phyloP scores from a whole-genome alignment of 2,888 invertebrate genomes.

The Eugnorisma glareosa region DNA sequence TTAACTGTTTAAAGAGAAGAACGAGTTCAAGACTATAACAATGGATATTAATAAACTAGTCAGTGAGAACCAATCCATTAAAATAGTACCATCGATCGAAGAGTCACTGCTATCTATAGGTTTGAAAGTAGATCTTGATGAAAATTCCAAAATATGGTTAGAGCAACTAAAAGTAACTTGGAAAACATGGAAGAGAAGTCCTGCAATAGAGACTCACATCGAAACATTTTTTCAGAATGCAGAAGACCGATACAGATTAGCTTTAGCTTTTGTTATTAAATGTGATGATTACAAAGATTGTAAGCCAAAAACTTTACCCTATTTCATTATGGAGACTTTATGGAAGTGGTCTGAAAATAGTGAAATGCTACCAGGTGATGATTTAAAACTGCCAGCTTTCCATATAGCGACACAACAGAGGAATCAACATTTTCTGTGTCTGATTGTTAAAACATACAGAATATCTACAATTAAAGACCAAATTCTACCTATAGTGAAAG shows the following conservation, averaged over 20 bases:
- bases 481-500: slow-evolving; percentile 91
- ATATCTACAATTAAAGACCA: slow-evolving; percentile 91
- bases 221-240: slow-evolving; percentile 86
- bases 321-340: slow-evolving; percentile 92
- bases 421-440: slow-evolving; percentile 91
- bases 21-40: slow-evolving; percentile 43
- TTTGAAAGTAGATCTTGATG: slow-evolving; percentile 85
- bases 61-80: slow-evolving; percentile 83
- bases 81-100: slow-evolving; percentile 87
- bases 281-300: slow-evolving; percentile 92
- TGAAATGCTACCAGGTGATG: slow-evolving; percentile 83
- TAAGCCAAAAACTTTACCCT: slow-evolving; percentile 91
- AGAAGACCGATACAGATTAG: slow-evolving; percentile 91
- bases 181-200: slow-evolving; percentile 90
- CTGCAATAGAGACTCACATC: slow-evolving; percentile 86
- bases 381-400: slow-evolving; percentile 93
- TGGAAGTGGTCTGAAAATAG: slow-evolving; percentile 86
- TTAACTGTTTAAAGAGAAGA: slow-evolving; percentile 4
- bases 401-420: slow-evolving; percentile 93
- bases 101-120: slow-evolving; percentile 82
- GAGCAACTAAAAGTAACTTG: slow-evolving; percentile 84
- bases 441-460: slow-evolving; percentile 92
- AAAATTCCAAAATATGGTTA: slow-evolving; percentile 81
- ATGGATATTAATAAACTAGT: slow-evolving; percentile 80
- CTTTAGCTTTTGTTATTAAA: slow-evolving; percentile 91